These are phyloP conservation scores for Melangyna quadrimaculata DNA, from an alignment of 2,888 invertebrate genomes.

Conservation along the genomic window DNA sequence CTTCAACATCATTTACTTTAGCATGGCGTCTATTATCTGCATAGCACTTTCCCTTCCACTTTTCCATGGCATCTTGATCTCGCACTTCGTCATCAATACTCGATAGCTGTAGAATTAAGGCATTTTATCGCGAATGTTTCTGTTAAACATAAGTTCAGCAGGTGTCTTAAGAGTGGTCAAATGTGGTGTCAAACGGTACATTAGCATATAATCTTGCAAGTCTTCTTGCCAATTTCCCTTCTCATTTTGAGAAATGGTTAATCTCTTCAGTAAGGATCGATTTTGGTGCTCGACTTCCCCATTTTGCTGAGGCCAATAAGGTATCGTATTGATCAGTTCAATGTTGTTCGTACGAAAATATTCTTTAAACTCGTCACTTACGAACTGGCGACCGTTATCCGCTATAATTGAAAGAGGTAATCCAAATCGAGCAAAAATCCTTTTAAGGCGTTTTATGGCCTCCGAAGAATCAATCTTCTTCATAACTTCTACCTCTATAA, in stretches of 20 bases:
- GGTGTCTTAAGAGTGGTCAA: not conserved
- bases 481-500: constrained; percentile 10
- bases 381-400: not conserved
- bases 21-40: too few species aligned
- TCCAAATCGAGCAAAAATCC: too few species aligned
- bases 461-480: not conserved
- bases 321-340: not conserved
- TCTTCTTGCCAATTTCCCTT: not conserved
- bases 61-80: too few species aligned
- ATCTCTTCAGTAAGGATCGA: not conserved
- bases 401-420: not conserved
- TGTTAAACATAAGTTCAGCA: too few species aligned
- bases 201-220: not conserved
- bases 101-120: too few species aligned
- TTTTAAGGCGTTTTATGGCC: not conserved
- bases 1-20: too few species aligned
- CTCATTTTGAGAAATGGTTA: not conserved
- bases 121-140: not conserved
- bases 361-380: not conserved
- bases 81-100: too few species aligned
- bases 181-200: not conserved
- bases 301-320: too few species aligned
- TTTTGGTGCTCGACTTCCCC: not conserved
- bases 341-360: not conserved
- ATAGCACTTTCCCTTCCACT: too few species aligned